phyloP scores from a whole-genome alignment of 2,888 invertebrate genomes.

The Scaptomyza reducta region DNA sequence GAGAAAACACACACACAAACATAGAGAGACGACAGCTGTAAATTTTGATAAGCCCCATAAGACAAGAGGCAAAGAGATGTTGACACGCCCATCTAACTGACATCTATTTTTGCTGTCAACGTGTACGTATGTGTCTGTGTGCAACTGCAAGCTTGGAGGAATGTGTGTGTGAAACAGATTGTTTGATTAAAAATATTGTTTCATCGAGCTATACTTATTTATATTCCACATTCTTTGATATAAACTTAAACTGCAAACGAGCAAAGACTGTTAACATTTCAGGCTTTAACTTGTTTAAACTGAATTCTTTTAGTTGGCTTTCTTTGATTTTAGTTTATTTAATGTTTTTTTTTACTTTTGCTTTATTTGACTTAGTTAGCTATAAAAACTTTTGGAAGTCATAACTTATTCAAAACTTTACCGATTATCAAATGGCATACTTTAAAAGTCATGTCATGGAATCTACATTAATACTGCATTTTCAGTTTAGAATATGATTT shows the following conservation, averaged over 20 bases:
- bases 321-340: too few species aligned
- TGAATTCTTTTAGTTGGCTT: background rate
- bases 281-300: background rate
- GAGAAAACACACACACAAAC: background rate
- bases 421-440: too few species aligned
- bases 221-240: background rate
- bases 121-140: constrained; percentile 7
- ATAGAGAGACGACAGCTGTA: constrained; percentile 60
- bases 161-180: background rate
- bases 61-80: constrained; percentile 25
- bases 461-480: too few species aligned
- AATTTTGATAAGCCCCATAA: constrained; percentile 64
- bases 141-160: constrained; percentile 3
- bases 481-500: too few species aligned
- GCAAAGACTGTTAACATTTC: background rate
- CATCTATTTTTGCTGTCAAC: constrained; percentile 17
- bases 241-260: background rate
- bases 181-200: background rate
- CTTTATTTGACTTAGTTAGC: too few species aligned
- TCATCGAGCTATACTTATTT: background rate
- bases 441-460: too few species aligned
- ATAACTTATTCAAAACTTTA: too few species aligned
- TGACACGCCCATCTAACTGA: constrained; percentile 37
- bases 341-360: too few species aligned
- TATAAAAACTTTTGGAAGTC: too few species aligned